Base-by-base conservation (phyloP, 2,113 vertebrate species). In the Myocastor coypus region DNA sequence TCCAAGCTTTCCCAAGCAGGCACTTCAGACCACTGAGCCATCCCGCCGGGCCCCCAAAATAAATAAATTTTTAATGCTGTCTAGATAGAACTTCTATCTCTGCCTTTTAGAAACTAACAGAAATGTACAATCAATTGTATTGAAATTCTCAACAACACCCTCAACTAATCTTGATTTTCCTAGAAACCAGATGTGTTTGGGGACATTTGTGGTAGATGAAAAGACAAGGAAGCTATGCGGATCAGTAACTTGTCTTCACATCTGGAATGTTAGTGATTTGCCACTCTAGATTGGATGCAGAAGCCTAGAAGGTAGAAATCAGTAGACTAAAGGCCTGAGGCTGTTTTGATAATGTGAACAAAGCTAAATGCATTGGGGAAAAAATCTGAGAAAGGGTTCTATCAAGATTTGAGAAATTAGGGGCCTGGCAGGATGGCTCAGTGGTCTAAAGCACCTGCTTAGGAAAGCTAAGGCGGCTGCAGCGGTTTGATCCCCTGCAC, bases 341-440 rank as follows among this genome's bases (percentile, higher is more conserved):
- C 57, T 94, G 66, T 78, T 94, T 88, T 71, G 75, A 64, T n/a
- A 83, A 93, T 57, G 42, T 59, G 59, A 92, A 92, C 55, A 91
- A 84, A 87, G 55, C 73, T 87, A 16, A 91, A 34, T 37, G n/a
- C 78, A 83, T 46, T 63, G 24, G 61, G 22, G n/a, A 71, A 66
- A 63, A 78, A 14, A 71, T 95, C 83, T 63, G 57, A 63, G 84
- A 88, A 88, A 46, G 42, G 71, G 9, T 64, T 73, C 40, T 73
- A 59, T 34, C 30, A 17, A 40, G 30, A 93, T 75, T 64, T 66
- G 63, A 89, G 78, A 87, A 92, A n/a, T n/a, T n/a, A n/a, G n/a
- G n/a, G n/a, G n/a, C n/a, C n/a, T n/a, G n/a, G n/a, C n/a, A n/a
- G n/a, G n/a, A n/a, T n/a, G n/a, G n/a, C n/a, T n/a, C n/a, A n/a